phyloP scores from a whole-genome alignment of 2,113 vertebrate genomes.

The Mormoops blainvillei region DNA sequence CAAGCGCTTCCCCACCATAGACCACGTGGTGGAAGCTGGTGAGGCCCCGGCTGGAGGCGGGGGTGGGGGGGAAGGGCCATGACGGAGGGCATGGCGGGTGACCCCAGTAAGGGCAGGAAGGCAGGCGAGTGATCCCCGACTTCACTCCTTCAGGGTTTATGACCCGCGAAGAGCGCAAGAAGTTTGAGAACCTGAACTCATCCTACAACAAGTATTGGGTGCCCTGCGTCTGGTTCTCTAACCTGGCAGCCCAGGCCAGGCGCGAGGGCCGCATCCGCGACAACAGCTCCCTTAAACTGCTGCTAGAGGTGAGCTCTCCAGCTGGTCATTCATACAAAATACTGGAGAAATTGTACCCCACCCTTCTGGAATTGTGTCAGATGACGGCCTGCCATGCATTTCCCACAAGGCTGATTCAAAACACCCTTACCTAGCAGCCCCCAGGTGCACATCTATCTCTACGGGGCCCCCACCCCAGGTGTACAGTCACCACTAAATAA shows the following conservation, averaged over 20 bases:
- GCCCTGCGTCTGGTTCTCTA: slow-evolving; percentile 94
- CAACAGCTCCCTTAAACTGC: slow-evolving; percentile 89
- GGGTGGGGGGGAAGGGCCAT: not conserved
- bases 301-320: slow-evolving; percentile 85
- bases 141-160: slow-evolving; percentile 87
- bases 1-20: slow-evolving; percentile 93
- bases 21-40: slow-evolving; percentile 95
- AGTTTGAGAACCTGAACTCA: slow-evolving; percentile 89
- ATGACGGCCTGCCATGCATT: accelerated
- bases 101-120: not conserved
- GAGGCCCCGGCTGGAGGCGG: not conserved
- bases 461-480: not conserved
- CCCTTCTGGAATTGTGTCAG: not conserved
- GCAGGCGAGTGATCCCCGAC: not conserved
- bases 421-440: not conserved
- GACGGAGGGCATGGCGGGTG: not conserved
- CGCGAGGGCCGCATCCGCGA: slow-evolving; percentile 90
- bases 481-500: not conserved
- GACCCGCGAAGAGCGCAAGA: slow-evolving; percentile 92
- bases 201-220: slow-evolving; percentile 97
- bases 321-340: not conserved
- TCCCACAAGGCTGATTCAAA: not conserved
- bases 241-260: slow-evolving; percentile 88
- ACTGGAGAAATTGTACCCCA: not conserved
- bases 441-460: not conserved